These are phyloP conservation scores for Rhagoletis zephyria DNA, from an alignment of 1,140 invertebrate genomes.

Conservation along the genomic window DNA sequence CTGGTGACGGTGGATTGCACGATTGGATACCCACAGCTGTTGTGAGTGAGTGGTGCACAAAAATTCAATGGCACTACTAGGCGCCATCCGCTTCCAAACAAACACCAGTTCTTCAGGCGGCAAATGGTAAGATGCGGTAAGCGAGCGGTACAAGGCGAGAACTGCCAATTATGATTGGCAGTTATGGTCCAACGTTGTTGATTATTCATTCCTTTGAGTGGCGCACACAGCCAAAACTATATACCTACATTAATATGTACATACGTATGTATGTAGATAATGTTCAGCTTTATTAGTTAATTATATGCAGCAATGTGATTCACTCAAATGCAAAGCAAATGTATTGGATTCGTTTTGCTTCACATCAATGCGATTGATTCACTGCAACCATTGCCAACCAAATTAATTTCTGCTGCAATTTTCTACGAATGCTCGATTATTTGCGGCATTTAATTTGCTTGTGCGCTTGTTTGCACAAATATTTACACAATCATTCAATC, in stretches of 20 bases:
- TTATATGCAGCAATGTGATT: not conserved
- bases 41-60: constrained; percentile 14
- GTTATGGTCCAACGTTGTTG: not conserved
- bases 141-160: not conserved
- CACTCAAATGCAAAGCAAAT: not conserved
- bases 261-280: not conserved
- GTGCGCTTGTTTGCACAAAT: constrained; percentile 8
- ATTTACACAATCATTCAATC: constrained; percentile 13
- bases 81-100: not conserved
- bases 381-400: not conserved
- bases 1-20: not conserved
- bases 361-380: not conserved
- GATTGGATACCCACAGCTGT: constrained; percentile 32
- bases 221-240: no score
- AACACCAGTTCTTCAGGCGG: no score
- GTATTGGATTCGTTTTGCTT: not conserved
- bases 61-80: constrained; percentile 33
- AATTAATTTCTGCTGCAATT: constrained; percentile 36
- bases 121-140: no score
- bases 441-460: constrained; percentile 15
- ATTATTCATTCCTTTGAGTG: no score
- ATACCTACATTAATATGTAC: no score
- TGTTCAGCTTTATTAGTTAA: not conserved
- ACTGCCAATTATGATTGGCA: constrained; percentile 31
- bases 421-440: constrained; percentile 37